Conservation (phyloP, 2,113 vertebrate species). For the Colistium nudipinnis region DNA sequence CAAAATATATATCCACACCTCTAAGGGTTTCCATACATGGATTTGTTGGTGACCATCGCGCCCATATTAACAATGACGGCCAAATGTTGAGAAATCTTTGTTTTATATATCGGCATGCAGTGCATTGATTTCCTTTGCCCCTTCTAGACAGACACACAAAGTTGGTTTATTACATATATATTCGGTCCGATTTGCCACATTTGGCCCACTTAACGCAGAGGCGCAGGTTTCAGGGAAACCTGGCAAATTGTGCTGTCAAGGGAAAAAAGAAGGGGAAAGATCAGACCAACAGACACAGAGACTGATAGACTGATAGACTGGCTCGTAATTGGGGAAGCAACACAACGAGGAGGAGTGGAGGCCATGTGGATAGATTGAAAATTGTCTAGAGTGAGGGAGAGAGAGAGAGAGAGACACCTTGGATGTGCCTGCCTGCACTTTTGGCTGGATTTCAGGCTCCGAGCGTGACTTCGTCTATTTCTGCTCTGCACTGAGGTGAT, state of each 20-base stretch:
- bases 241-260: conserved; percentile 3
- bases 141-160: not conserved
- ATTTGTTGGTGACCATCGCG: too few relatives aligned
- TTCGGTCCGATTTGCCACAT: conserved; percentile 3
- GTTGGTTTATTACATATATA: conserved; percentile 11
- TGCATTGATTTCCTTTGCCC: not conserved
- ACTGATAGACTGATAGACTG: conserved; percentile 3
- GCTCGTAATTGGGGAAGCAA: conserved; percentile 35
- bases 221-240: conserved; percentile 24
- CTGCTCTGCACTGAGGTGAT: conserved; percentile 76
- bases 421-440: conserved; percentile 67
- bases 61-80: too few relatives aligned
- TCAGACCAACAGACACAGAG: conserved; percentile 17
- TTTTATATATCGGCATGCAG: not conserved
- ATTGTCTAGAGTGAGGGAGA: conserved; percentile 29
- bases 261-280: not conserved
- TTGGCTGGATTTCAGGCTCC: conserved; percentile 70
- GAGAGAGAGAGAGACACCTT: conserved; percentile 47
- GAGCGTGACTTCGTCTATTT: conserved; percentile 75
- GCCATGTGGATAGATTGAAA: conserved; percentile 43
- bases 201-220: conserved; percentile 28
- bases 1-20: too few relatives aligned
- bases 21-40: too few relatives aligned
- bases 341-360: conserved; percentile 48
- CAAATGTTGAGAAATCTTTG: not conserved